These are phyloP conservation scores for Agonopterix subpropinquella DNA, from an alignment of 2,888 invertebrate genomes.

Conservation along the genomic window DNA sequence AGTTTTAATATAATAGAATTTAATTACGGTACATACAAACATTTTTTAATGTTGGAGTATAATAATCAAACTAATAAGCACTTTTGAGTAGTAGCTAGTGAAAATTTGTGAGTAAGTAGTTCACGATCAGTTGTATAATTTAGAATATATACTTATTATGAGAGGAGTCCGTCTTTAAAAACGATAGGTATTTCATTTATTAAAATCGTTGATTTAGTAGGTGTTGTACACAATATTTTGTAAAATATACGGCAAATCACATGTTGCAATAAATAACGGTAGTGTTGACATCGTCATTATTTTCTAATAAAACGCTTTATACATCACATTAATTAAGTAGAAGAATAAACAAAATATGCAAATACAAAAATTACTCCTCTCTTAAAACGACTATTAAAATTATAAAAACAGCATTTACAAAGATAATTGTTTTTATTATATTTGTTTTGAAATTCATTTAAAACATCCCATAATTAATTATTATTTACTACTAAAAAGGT, in stretches of 20 bases:
- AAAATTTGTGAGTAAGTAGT: slow-evolving; percentile 53
- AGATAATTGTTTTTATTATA: slow-evolving; percentile 24
- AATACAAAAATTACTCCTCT: slow-evolving; percentile 23
- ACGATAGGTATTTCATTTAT: no score
- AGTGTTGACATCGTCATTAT: no score
- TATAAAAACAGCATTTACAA: slow-evolving; percentile 20
- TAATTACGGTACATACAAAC: slow-evolving; percentile 75
- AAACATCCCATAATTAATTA: slow-evolving; percentile 58
- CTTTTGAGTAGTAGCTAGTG: slow-evolving; percentile 61
- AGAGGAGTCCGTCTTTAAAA: slow-evolving; percentile 44
- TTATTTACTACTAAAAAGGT: slow-evolving; percentile 54
- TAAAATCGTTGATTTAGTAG: no score
- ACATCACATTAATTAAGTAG: not conserved
- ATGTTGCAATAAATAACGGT: no score
- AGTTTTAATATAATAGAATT: slow-evolving; percentile 68
- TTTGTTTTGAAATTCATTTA: slow-evolving; percentile 32
- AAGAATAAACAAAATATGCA: not conserved
- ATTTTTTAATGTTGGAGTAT: slow-evolving; percentile 72
- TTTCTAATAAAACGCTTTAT: not conserved
- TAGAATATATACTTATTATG: slow-evolving; percentile 32
- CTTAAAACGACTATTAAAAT: slow-evolving; percentile 17
- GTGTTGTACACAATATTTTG: no score
- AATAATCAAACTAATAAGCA: slow-evolving; percentile 73
- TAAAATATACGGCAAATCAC: no score
- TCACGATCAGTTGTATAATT: slow-evolving; percentile 38